Evolutionary conservation across 2,113 vertebrate species (phyloP).

Genomic region (Petaurus breviceps): DNA sequence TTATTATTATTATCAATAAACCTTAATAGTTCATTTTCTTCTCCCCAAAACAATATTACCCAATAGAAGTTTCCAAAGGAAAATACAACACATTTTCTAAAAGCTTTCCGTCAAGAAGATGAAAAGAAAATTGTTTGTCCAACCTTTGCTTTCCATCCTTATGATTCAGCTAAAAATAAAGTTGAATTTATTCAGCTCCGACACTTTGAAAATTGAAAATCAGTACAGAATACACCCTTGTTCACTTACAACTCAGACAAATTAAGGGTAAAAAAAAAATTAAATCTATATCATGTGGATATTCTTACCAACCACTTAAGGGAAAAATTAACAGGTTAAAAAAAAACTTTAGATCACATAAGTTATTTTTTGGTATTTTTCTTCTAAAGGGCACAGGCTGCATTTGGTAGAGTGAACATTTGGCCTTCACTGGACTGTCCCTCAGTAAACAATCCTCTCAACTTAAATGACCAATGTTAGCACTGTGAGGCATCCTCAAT

Average conservation of each 20-base stretch:
- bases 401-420: background rate
- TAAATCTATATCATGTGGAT: conserved; percentile 9
- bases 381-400: conserved; percentile 4
- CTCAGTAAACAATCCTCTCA: background rate
- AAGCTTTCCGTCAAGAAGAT: background rate
- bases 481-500: conserved; percentile 9
- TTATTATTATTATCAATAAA: conserved; percentile 49
- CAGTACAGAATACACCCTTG: conserved; percentile 15
- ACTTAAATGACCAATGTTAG: background rate
- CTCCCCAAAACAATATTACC: conserved; percentile 67
- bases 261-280: background rate
- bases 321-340: background rate
- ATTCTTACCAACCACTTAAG: background rate
- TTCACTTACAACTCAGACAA: conserved; percentile 32
- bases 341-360: background rate
- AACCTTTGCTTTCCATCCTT: conserved; percentile 7
- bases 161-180: conserved; percentile 54
- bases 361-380: background rate
- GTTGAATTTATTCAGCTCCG: conserved; percentile 39
- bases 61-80: conserved; percentile 61
- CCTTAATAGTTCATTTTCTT: conserved; percentile 59
- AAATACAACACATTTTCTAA: conserved; percentile 43
- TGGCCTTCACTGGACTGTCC: background rate
- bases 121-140: background rate
- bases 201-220: conserved; percentile 31